Conservation (phyloP, 2,113 vertebrate species). For the Megaleporinus macrocephalus region DNA sequence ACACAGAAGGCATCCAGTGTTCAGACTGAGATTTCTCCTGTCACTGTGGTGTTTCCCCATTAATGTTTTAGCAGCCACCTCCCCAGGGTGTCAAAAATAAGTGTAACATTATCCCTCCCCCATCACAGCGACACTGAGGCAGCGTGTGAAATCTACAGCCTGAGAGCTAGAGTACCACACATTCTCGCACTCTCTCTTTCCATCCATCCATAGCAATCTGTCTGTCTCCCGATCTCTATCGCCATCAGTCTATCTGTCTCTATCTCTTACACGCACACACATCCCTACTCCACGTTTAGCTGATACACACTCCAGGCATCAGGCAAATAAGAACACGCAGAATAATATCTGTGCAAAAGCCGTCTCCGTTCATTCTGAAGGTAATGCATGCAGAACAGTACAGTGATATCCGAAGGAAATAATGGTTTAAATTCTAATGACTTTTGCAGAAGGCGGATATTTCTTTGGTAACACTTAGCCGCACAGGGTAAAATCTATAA, state of each 20-base stretch:
- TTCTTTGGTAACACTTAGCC: slow-evolving; percentile 79
- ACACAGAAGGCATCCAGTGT: slow-evolving; percentile 17
- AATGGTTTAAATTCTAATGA: slow-evolving; percentile 81
- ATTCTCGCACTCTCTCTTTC: neutral
- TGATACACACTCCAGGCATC: slow-evolving; percentile 22
- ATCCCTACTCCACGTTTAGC: neutral
- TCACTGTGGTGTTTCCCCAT: slow-evolving; percentile 47
- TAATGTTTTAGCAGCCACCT: slow-evolving; percentile 49
- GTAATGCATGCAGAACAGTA: slow-evolving; percentile 77
- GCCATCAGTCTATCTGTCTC: slow-evolving; percentile 8
- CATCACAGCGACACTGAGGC: slow-evolving; percentile 20
- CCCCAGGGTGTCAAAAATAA: slow-evolving; percentile 38
- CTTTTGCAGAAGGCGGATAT: slow-evolving; percentile 81
- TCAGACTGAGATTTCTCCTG: slow-evolving; percentile 24
- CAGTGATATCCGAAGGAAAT: slow-evolving; percentile 73
- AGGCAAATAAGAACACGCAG: slow-evolving; percentile 32
- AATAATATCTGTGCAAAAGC: slow-evolving; percentile 65
- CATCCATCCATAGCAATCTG: neutral
- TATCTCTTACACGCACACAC: slow-evolving; percentile 30
- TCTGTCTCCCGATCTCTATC: slow-evolving; percentile 53
- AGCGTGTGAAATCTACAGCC: slow-evolving; percentile 39
- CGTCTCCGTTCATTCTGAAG: slow-evolving; percentile 76
- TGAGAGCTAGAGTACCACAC: slow-evolving; percentile 22
- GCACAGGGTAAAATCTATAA: slow-evolving; percentile 78
- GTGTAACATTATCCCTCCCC: slow-evolving; percentile 52